These are phyloP conservation scores for Rana temporaria DNA, from an alignment of 2,113 vertebrate genomes.

Conservation along the genomic window DNA sequence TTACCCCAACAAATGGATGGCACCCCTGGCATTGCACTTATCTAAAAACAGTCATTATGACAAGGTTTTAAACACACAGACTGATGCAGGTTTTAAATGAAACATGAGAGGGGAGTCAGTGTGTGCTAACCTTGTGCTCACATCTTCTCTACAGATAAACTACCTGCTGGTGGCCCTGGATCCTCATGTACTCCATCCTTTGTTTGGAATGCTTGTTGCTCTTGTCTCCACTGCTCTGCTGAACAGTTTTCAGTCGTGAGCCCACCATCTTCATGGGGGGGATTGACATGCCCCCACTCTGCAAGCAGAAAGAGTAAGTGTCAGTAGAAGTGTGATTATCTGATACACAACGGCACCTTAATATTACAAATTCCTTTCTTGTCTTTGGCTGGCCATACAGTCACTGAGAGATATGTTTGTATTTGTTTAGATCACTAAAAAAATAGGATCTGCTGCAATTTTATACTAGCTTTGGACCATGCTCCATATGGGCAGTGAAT, in stretches of 20 bases:
- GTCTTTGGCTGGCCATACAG: too few relatives aligned
- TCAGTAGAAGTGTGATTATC: background rate
- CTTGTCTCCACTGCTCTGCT: constrained; percentile 90
- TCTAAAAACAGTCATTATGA: background rate
- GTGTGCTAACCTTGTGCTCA: constrained; percentile 53
- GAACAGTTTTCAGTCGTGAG: constrained; percentile 89
- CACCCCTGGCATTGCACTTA: background rate
- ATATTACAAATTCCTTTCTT: too few relatives aligned
- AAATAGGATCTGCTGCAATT: too few relatives aligned
- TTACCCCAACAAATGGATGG: background rate
- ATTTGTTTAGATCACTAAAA: too few relatives aligned
- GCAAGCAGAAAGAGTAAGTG: constrained; percentile 57
- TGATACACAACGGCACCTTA: background rate
- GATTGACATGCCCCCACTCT: constrained; percentile 78
- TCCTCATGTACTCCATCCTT: constrained; percentile 88
- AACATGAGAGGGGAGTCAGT: constrained; percentile 15
- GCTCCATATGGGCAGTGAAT: too few relatives aligned
- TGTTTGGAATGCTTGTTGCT: constrained; percentile 85
- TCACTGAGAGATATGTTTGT: too few relatives aligned
- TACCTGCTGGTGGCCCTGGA: constrained; percentile 96
- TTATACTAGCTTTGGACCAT: too few relatives aligned
- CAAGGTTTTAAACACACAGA: background rate
- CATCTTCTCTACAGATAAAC: constrained; percentile 65
- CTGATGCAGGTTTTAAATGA: background rate
- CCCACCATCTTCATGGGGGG: constrained; percentile 81